Evolutionary conservation across 2,113 vertebrate species (phyloP).

Genomic region (Pimephales promelas): DNA sequence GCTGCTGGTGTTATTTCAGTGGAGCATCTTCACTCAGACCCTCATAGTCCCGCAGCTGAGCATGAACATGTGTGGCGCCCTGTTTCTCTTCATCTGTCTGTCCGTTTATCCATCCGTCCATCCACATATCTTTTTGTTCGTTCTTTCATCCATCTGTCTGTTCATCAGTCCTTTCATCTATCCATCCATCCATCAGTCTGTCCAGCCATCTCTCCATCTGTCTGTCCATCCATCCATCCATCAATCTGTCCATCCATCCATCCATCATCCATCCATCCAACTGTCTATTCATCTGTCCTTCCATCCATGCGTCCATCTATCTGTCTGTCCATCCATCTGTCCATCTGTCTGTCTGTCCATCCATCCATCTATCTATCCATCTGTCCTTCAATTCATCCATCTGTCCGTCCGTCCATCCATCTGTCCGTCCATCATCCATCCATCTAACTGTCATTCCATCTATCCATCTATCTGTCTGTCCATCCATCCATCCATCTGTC

Average conservation of each 20-base stretch:
- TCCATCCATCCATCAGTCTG: neutral
- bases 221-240: neutral
- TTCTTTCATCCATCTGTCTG: neutral
- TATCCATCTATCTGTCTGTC: neutral
- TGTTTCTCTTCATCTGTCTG: neutral
- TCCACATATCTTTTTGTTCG: neutral
- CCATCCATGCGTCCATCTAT: neutral
- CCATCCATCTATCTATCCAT: fast-evolving
- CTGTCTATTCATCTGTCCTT: neutral
- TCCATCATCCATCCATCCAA: neutral
- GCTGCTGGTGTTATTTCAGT: slow-evolving; percentile 44
- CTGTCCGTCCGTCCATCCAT: fast-evolving
- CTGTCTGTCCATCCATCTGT: neutral
- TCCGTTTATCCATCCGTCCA: neutral
- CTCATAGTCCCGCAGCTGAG: neutral
- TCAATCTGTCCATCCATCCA: neutral
- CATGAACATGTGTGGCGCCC: neutral
- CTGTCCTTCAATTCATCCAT: too few species aligned
- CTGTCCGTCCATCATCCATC: neutral
- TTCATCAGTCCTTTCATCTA: neutral
- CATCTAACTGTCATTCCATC: neutral
- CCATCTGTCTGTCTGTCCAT: fast-evolving
- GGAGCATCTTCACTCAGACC: slow-evolving; percentile 19
- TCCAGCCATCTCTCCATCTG: fast-evolving
- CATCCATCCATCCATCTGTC: neutral